A percentile compares a stretch with the other conserved stretches of the same genome.
These are phyloP conservation scores for Drosophila paramelanica DNA, from an alignment of 2,888 invertebrate genomes.

Conservation along the genomic window DNA sequence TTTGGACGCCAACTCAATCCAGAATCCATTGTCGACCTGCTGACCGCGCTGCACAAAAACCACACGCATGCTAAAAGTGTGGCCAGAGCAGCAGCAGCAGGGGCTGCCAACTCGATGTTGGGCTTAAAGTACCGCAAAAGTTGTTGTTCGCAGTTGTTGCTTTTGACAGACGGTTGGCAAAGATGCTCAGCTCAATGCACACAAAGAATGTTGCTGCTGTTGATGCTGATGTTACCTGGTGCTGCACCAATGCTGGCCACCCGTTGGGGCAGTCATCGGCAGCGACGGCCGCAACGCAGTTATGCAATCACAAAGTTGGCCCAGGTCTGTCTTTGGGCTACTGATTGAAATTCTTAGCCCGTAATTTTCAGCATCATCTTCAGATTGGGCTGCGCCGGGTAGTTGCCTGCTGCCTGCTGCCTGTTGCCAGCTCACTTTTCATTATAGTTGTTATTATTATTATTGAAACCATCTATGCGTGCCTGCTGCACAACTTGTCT, in stretches of 20 bases:
- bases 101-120: constrained; percentile 28
- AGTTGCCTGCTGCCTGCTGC: not conserved
- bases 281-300: constrained; percentile 49
- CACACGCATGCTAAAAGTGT: constrained; percentile 74
- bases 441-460: constrained; percentile 52
- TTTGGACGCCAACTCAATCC: constrained; percentile 30
- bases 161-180: constrained; percentile 56
- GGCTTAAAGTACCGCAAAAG: constrained; percentile 61
- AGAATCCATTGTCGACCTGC: constrained; percentile 58
- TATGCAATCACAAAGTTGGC: constrained; percentile 74
- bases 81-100: constrained; percentile 38
- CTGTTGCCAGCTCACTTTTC: constrained; percentile 42
- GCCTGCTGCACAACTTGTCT: constrained; percentile 27
- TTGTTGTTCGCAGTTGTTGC: constrained; percentile 40
- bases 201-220: constrained; percentile 48
- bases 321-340: constrained; percentile 51
- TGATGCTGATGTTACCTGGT: constrained; percentile 24
- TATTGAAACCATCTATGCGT: constrained; percentile 64
- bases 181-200: constrained; percentile 52
- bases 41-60: constrained; percentile 60
- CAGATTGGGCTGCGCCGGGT: constrained; percentile 7
- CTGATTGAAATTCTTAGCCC: constrained; percentile 71
- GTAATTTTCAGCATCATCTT: constrained; percentile 65
- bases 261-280: constrained; percentile 49
- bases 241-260: constrained; percentile 18